These are phyloP conservation scores for Temnothorax unifasciatus DNA, from an alignment of 2,888 invertebrate species.

Conservation along the genomic window DNA sequence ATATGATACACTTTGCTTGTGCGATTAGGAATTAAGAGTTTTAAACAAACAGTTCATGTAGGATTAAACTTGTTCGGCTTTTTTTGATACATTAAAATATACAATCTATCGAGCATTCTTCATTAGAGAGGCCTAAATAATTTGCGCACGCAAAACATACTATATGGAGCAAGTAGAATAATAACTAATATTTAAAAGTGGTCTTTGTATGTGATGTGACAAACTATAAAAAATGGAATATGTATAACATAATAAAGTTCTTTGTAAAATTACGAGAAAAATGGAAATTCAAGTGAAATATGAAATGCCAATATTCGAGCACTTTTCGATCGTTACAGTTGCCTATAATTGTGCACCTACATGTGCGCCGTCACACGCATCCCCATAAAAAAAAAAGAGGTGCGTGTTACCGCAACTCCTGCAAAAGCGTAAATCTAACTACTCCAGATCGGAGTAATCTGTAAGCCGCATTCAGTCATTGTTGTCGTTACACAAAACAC, in stretches of 20 bases:
- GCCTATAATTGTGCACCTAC: not conserved
- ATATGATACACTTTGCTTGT: not conserved
- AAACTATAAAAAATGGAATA: not conserved
- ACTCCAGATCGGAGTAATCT: slow-evolving; percentile 39
- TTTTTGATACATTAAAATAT: slow-evolving; percentile 10
- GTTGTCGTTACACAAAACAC: slow-evolving; percentile 61
- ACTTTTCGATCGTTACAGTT: slow-evolving; percentile 18
- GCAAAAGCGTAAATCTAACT: slow-evolving; percentile 64
- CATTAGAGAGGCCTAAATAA: not conserved
- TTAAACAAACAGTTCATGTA: slow-evolving; percentile 8
- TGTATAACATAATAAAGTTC: slow-evolving; percentile 5
- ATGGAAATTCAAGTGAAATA: slow-evolving; percentile 5
- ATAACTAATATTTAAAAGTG: not conserved
- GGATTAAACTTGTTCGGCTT: slow-evolving; percentile 1
- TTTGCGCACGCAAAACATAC: slow-evolving; percentile 18
- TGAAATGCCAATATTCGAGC: slow-evolving; percentile 50
- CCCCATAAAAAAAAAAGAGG: slow-evolving; percentile 55
- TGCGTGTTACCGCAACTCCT: slow-evolving; percentile 72
- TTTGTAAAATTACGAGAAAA: not conserved
- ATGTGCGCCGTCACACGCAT: slow-evolving; percentile 58
- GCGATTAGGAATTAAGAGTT: not conserved
- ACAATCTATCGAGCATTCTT: not conserved
- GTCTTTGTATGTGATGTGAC: not conserved
- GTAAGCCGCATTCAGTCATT: slow-evolving; percentile 57
- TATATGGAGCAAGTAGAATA: not conserved